These are phyloP conservation scores for Pinna nobilis DNA, from an alignment of 1,140 invertebrate genomes.

Conservation along the genomic window DNA sequence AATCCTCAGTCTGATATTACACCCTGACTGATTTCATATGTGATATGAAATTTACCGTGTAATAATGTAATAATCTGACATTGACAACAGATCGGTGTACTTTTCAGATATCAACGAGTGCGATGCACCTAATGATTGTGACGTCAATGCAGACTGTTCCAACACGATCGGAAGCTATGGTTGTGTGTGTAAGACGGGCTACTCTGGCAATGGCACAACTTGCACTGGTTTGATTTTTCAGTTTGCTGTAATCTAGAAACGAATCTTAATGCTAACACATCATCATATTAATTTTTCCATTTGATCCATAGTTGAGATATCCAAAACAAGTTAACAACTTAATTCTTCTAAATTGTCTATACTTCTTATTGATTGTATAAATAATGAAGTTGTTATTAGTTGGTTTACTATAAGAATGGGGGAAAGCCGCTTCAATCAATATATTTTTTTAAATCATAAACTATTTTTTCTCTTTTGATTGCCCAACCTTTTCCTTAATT, in stretches of 20 bases:
- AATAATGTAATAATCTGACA: too few relatives aligned
- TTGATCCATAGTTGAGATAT: too few relatives aligned
- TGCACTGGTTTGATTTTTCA: slow-evolving; percentile 29
- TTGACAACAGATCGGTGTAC: neutral
- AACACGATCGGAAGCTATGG: slow-evolving; percentile 31
- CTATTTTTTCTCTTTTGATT: too few relatives aligned
- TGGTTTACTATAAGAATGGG: too few relatives aligned
- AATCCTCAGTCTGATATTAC: neutral
- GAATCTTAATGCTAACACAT: neutral
- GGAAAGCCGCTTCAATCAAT: too few relatives aligned
- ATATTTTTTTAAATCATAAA: too few relatives aligned
- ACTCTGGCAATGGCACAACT: slow-evolving; percentile 19
- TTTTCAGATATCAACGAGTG: slow-evolving; percentile 42
- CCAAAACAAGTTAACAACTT: too few relatives aligned
- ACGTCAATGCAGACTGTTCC: slow-evolving; percentile 27
- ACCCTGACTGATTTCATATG: neutral
- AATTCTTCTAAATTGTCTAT: too few relatives aligned
- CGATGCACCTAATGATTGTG: slow-evolving; percentile 5
- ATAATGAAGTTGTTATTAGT: too few relatives aligned
- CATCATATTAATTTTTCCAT: too few relatives aligned
- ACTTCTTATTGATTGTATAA: too few relatives aligned
- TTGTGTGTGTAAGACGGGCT: slow-evolving; percentile 30
- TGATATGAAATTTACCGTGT: neutral
- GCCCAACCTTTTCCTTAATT: too few relatives aligned
- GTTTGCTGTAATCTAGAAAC: slow-evolving; percentile 10